Percentiles rank a stretch among this genome's conserved stretches.
These are phyloP conservation scores for Thecophora atra DNA, from an alignment of 2,888 invertebrate genomes.

Conservation along the genomic window DNA sequence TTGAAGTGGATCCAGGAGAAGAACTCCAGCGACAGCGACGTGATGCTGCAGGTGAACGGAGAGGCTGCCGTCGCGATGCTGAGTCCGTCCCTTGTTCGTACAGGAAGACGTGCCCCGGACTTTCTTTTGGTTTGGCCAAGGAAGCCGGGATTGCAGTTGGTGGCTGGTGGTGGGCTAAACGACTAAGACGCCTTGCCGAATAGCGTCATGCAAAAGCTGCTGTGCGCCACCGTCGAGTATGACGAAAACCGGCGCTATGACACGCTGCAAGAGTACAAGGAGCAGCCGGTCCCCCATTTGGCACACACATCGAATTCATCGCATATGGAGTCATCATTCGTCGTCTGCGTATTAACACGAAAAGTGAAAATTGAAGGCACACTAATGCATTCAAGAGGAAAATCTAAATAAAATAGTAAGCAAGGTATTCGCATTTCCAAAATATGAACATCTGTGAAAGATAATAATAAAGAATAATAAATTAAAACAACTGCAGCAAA, in stretches of 20 bases:
- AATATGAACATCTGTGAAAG: no score
- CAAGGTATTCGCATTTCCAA: no score
- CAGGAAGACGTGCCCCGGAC: conserved; percentile 35
- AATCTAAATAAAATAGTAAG: no score
- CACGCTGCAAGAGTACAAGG: not conserved
- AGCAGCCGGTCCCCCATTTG: not conserved
- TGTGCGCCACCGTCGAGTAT: conserved; percentile 35
- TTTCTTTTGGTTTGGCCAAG: conserved; percentile 41
- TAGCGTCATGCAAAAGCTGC: conserved; percentile 12
- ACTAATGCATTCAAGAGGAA: no score
- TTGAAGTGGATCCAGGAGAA: conserved; percentile 38
- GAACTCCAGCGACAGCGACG: conserved; percentile 43
- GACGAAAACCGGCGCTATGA: conserved; percentile 36
- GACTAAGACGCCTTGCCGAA: conserved; percentile 27
- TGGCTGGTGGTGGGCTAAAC: conserved; percentile 36
- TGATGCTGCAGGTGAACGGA: conserved; percentile 10
- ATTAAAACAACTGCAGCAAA: no score
- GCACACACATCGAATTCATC: no score
- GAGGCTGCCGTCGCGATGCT: conserved; percentile 38
- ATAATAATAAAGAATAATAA: no score
- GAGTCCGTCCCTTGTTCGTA: conserved; percentile 40
- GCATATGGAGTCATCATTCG: no score
- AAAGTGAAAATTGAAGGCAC: no score
- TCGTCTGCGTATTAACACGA: no score
- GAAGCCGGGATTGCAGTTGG: conserved; percentile 15